A percentile compares a stretch with the other conserved stretches of the same genome.
Evolutionary conservation across 2,113 vertebrate species (phyloP).

Genomic region (Psilopogon haemacephalus): DNA sequence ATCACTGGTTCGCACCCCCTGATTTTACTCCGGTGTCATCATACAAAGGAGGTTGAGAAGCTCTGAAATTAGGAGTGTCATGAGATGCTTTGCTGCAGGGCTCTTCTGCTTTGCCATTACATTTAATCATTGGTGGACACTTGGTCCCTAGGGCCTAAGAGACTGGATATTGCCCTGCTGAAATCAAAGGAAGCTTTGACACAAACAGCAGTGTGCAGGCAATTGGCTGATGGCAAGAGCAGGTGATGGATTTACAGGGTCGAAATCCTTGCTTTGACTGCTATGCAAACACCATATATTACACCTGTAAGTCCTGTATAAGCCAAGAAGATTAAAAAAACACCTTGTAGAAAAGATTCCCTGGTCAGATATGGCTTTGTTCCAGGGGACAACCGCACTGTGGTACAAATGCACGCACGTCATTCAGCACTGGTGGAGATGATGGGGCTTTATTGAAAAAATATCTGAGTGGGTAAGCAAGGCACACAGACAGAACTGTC

Average conservation of each 20-base stretch:
- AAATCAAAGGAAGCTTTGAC: neutral
- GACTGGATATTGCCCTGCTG: neutral
- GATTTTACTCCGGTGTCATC: neutral
- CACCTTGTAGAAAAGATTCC: neutral
- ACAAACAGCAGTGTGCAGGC: accelerated
- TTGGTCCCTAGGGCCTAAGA: neutral
- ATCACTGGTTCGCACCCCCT: accelerated
- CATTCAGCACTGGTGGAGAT: neutral
- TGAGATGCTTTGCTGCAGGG: neutral
- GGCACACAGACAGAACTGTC: neutral
- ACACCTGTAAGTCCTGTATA: neutral
- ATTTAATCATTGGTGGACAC: neutral
- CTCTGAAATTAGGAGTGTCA: neutral
- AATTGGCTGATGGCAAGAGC: neutral
- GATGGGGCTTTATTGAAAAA: constrained; percentile 31
- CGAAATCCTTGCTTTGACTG: constrained; percentile 22
- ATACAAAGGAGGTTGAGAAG: neutral
- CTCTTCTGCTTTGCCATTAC: neutral
- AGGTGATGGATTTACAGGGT: neutral
- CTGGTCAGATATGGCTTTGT: neutral
- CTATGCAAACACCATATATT: constrained; percentile 4
- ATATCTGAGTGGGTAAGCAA: constrained; percentile 3
- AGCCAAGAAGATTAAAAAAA: constrained; percentile 51
- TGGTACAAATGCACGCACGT: neutral
- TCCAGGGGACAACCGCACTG: neutral